Evolutionary conservation across 1,140 invertebrate genomes (phyloP).

Genomic region (Calephelis nemesis): DNA sequence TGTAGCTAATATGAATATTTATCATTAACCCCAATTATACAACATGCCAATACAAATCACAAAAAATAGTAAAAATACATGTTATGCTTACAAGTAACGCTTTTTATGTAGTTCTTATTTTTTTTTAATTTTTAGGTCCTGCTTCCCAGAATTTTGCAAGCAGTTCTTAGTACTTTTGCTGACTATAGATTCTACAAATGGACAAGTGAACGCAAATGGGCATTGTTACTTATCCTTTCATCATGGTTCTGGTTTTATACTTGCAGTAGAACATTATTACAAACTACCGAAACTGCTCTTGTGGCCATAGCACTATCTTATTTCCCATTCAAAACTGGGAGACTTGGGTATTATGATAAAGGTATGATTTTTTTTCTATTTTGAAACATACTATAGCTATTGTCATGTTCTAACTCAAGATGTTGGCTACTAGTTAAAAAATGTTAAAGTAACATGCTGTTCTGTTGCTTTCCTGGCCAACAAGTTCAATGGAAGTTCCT

Average conservation of each 20-base stretch:
- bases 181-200: constrained; percentile 88
- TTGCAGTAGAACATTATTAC: constrained; percentile 90
- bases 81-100: neutral
- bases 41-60: too few relatives aligned
- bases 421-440: too few relatives aligned
- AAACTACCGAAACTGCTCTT: constrained; percentile 90
- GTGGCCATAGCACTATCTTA: constrained; percentile 89
- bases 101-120: neutral
- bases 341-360: constrained; percentile 58
- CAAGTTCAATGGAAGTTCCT: too few relatives aligned
- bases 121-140: constrained; percentile 76
- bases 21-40: too few relatives aligned
- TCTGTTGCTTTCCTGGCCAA: too few relatives aligned
- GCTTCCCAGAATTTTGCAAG: constrained; percentile 89
- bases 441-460: too few relatives aligned
- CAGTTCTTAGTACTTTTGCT: constrained; percentile 84
- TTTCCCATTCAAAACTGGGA: constrained; percentile 86
- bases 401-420: too few relatives aligned
- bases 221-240: constrained; percentile 81
- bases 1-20: too few relatives aligned
- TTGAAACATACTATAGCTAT: neutral
- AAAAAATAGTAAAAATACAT: too few relatives aligned
- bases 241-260: constrained; percentile 96
- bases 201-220: constrained; percentile 84
- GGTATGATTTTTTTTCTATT: constrained; percentile 42